phyloP scores from a whole-genome alignment of 2,797 vertebrate genomes.

The Rhynchotus rufescens region DNA sequence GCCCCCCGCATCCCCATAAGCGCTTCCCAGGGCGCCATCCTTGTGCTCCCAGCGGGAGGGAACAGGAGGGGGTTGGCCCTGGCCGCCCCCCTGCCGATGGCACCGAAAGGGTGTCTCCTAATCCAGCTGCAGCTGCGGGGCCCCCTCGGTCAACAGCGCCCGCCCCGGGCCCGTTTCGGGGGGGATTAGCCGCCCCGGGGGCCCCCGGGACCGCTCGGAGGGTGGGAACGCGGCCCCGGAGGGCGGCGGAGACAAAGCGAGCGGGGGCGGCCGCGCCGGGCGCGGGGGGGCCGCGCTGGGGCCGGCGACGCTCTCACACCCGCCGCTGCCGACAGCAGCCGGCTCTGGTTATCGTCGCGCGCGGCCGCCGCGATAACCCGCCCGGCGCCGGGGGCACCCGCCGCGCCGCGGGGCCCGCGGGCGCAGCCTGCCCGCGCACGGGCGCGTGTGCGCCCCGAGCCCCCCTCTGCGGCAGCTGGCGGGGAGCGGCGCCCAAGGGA shows the following conservation, averaged over 20 bases:
- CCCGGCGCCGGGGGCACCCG: neutral
- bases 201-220: slow-evolving; percentile 55
- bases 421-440: too few relatives aligned
- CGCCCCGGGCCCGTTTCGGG: neutral
- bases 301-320: neutral
- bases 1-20: too few relatives aligned
- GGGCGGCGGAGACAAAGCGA: slow-evolving; percentile 23
- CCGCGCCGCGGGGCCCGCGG: neutral
- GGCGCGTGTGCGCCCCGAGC: neutral
- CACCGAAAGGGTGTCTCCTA: slow-evolving; percentile 54
- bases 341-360: slow-evolving; percentile 64
- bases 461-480: neutral
- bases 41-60: neutral
- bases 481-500: too few relatives aligned
- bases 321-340: slow-evolving; percentile 15
- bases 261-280: neutral
- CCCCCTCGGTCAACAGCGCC: slow-evolving; percentile 66
- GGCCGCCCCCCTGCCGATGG: neutral
- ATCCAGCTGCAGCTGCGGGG: slow-evolving; percentile 59
- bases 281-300: neutral
- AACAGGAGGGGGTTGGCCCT: too few relatives aligned
- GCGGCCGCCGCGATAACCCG: slow-evolving; percentile 17
- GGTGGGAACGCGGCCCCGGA: slow-evolving; percentile 29
- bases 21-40: too few relatives aligned
- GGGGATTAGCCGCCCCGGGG: slow-evolving; percentile 63